Percentiles rank a stretch among this genome's conserved stretches.
These are phyloP conservation scores for Darevskia mixta DNA, from an alignment of 2,797 vertebrate species.

Conservation along the genomic window DNA sequence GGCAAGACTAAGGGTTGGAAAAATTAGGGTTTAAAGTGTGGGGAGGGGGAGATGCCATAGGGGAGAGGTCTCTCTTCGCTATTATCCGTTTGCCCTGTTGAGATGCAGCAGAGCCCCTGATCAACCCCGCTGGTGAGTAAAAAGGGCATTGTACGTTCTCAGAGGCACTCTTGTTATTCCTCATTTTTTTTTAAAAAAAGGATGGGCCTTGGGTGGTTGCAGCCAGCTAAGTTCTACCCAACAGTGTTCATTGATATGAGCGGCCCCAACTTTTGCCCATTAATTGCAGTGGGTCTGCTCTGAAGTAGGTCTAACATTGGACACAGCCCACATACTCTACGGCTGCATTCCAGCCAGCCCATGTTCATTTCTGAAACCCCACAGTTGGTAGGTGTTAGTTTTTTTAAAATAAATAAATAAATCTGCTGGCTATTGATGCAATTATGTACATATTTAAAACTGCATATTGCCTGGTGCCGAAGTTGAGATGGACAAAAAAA, in stretches of 20 bases:
- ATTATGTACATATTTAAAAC: not conserved
- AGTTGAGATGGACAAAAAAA: not conserved
- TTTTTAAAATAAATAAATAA: too few species aligned
- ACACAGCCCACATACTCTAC: too few species aligned
- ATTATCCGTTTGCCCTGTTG: constrained; percentile 7
- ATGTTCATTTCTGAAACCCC: too few species aligned
- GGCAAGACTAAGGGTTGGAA: not conserved
- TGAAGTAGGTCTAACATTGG: too few species aligned
- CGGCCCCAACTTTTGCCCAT: too few species aligned
- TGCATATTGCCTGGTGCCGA: not conserved
- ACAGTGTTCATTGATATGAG: too few species aligned
- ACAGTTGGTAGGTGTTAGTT: too few species aligned
- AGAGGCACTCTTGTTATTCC: not conserved
- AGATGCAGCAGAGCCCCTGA: not conserved
- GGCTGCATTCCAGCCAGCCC: too few species aligned
- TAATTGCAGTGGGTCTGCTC: too few species aligned
- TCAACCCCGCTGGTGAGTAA: not conserved
- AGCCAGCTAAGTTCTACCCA: too few species aligned
- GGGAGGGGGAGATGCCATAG: not conserved
- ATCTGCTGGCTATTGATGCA: not conserved
- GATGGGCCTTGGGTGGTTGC: not conserved
- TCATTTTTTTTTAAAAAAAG: not conserved
- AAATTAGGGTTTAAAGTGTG: too few species aligned
- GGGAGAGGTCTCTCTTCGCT: not conserved
- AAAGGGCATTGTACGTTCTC: not conserved